Evolutionary conservation across 2,797 vertebrate genomes (phyloP).

Genomic region (Clamator glandarius): DNA sequence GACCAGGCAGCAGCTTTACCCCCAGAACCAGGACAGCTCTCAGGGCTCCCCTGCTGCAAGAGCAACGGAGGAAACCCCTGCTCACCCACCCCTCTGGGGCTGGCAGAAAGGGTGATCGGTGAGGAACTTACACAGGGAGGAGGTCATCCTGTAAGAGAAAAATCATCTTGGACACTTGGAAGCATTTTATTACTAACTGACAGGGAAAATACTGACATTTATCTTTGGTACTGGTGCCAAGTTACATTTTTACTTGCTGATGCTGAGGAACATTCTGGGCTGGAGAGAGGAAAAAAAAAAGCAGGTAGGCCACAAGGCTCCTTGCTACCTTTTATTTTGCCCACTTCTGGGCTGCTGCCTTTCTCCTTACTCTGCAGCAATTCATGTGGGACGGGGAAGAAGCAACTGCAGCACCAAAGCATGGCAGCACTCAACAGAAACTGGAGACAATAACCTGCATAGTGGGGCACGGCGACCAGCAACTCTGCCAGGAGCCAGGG

Average conservation of each 20-base stretch:
- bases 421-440: neutral
- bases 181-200: neutral
- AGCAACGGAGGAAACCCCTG: neutral
- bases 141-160: neutral
- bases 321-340: neutral
- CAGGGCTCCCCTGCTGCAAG: neutral
- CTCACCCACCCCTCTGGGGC: neutral
- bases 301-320: neutral
- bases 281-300: neutral
- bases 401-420: neutral
- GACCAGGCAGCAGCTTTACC: neutral
- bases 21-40: neutral
- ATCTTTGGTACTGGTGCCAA: neutral
- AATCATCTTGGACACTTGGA: neutral
- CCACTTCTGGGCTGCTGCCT: neutral
- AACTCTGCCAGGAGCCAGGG: neutral
- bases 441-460: constrained; percentile 12
- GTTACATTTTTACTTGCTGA: neutral
- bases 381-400: neutral
- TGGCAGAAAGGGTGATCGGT: neutral
- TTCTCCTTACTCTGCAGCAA: neutral
- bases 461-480: constrained; percentile 20
- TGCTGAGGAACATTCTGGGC: neutral
- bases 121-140: neutral
- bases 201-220: neutral